Evolutionary conservation across 2,797 vertebrate species (phyloP).

Genomic region (Poeciliopsis infans): DNA sequence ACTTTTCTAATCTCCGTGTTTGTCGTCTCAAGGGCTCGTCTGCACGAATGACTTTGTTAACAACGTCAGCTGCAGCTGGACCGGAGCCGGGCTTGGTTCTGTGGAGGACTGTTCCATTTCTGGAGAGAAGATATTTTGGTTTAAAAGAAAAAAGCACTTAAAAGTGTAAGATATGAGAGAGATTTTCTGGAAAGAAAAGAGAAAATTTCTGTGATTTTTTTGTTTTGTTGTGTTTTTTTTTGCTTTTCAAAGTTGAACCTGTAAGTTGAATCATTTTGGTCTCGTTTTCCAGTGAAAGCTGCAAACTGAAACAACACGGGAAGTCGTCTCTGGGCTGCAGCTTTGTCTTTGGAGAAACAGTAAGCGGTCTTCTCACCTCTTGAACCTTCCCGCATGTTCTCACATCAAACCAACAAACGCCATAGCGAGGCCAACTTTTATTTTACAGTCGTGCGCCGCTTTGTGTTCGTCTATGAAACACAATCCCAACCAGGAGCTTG

Average conservation of each 20-base stretch:
- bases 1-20: constrained; percentile 11
- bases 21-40: constrained; percentile 55
- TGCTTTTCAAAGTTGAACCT: background rate
- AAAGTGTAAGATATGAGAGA: background rate
- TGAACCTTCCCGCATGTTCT: background rate
- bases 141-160: accelerated
- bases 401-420: background rate
- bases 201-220: background rate
- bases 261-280: background rate
- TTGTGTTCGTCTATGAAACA: background rate
- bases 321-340: constrained; percentile 58
- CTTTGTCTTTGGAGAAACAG: constrained; percentile 46
- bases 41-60: constrained; percentile 75
- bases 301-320: constrained; percentile 49
- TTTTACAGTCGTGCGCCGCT: background rate
- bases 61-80: constrained; percentile 72
- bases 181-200: background rate
- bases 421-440: background rate
- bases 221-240: background rate
- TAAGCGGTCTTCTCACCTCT: constrained; percentile 45
- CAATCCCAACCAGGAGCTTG: background rate
- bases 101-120: constrained; percentile 51
- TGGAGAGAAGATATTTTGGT: background rate
- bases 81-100: background rate
- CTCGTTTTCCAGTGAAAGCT: constrained; percentile 37